Percentiles rank a stretch among this genome's conserved stretches.
These are phyloP conservation scores for Hydrotaea cyrtoneurina DNA, from an alignment of 2,888 invertebrate genomes.

Conservation along the genomic window DNA sequence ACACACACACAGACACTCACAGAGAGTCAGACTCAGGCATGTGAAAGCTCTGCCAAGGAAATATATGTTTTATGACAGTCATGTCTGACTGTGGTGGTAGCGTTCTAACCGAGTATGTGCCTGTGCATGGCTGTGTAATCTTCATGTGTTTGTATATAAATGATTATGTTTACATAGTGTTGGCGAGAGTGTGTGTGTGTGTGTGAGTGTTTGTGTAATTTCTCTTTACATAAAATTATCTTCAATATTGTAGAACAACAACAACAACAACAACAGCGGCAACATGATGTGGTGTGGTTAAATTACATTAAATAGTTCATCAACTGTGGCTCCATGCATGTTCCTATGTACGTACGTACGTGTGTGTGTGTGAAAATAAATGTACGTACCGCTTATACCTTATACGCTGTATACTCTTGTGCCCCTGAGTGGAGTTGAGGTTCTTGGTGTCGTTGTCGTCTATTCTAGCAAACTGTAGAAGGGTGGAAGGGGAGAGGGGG, in stretches of 20 bases:
- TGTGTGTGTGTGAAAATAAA: too few species aligned
- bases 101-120: not conserved
- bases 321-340: not conserved
- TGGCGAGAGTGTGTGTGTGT: not conserved
- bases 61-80: conserved; percentile 11
- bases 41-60: conserved; percentile 7
- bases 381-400: too few species aligned
- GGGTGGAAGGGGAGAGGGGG: too few species aligned
- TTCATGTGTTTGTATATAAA: conserved; percentile 21
- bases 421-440: not conserved
- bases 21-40: not conserved
- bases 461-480: not conserved
- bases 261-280: not conserved
- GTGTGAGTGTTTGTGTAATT: conserved; percentile 12
- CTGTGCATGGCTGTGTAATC: not conserved
- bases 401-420: too few species aligned
- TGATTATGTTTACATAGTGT: conserved; percentile 26
- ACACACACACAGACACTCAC: not conserved
- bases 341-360: not conserved
- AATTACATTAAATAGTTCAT: conserved; percentile 30
- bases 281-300: not conserved
- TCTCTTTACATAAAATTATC: conserved; percentile 39
- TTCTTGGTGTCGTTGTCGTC: not conserved
- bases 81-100: not conserved
- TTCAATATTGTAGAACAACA: conserved; percentile 2